phyloP scores from a whole-genome alignment of 1,140 invertebrate genomes.

The Procambarus clarkii region DNA sequence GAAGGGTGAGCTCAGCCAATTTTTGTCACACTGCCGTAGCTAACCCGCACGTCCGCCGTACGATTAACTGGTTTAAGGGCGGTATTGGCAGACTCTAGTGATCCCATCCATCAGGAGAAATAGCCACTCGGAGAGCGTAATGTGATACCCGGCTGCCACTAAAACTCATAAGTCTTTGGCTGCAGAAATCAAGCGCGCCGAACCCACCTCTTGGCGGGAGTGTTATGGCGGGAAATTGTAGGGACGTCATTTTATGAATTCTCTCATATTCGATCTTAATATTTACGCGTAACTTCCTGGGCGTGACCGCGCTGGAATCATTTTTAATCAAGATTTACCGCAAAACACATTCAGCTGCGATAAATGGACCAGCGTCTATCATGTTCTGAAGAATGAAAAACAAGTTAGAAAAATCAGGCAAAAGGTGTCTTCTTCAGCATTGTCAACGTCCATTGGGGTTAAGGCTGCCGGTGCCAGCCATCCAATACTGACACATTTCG shows the following conservation, averaged over 20 bases:
- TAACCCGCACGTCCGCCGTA: neutral
- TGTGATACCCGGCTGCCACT: slow-evolving; percentile 20
- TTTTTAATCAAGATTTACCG: neutral
- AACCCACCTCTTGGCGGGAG: slow-evolving; percentile 36
- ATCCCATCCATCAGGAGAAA: slow-evolving; percentile 47
- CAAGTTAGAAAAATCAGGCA: too few species aligned
- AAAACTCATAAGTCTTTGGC: slow-evolving; percentile 1
- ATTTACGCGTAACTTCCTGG: slow-evolving; percentile 11
- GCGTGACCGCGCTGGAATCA: neutral
- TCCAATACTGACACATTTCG: too few species aligned
- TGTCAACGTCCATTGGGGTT: too few species aligned
- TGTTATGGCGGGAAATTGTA: slow-evolving; percentile 42
- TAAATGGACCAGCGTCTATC: too few species aligned
- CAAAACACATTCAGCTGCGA: neutral
- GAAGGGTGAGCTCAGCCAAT: neutral
- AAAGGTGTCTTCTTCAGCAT: too few species aligned
- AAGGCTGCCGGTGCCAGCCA: too few species aligned
- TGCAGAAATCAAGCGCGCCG: slow-evolving; percentile 27
- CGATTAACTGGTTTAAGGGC: neutral
- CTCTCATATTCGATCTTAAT: slow-evolving; percentile 28
- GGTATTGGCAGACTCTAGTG: neutral
- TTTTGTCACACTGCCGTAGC: neutral
- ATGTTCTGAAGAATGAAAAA: too few species aligned
- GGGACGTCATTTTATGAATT: slow-evolving; percentile 24
- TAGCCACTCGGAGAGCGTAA: slow-evolving; percentile 38